Conservation (phyloP, 2,797 vertebrate genomes). For the Tenualosa ilisha region DNA sequence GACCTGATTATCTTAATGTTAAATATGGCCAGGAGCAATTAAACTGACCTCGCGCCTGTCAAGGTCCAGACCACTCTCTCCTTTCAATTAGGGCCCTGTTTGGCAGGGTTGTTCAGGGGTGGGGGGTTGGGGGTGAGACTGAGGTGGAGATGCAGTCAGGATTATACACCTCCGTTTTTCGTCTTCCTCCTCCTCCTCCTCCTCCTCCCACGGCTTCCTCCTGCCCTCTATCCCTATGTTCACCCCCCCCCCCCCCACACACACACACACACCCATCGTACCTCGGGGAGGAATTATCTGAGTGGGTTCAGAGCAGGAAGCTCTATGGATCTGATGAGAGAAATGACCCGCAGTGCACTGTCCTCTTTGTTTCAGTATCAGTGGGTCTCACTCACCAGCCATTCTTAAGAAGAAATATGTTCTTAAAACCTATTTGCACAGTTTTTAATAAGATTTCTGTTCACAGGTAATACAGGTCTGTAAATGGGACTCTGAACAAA, state of each 20-base stretch:
- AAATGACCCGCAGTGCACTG: conserved; percentile 52
- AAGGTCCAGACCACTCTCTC: conserved; percentile 92
- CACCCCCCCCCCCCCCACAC: background rate
- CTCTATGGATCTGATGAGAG: conserved; percentile 53
- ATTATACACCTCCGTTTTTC: conserved; percentile 54
- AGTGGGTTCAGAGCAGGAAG: conserved; percentile 31
- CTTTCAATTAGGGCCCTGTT: conserved; percentile 95
- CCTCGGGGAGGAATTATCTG: conserved; percentile 61
- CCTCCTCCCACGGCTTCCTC: background rate
- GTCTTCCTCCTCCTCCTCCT: background rate
- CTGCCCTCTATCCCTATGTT: conserved; percentile 23
- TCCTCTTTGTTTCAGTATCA: conserved; percentile 51
- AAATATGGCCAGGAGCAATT: conserved; percentile 99
- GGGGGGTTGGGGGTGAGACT: conserved; percentile 40
- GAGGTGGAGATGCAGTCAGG: conserved; percentile 46
- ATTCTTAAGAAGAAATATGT: too few relatives aligned
- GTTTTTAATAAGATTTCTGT: conserved; percentile 16
- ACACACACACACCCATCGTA: background rate
- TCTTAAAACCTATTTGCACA: too few relatives aligned
- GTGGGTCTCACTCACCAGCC: too few relatives aligned
- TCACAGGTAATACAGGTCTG: too few relatives aligned
- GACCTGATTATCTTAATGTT: conserved; percentile 99
- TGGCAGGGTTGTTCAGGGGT: conserved; percentile 43
- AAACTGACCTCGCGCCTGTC: conserved; percentile 99
- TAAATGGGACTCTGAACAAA: too few relatives aligned